Evolutionary conservation across 2,113 vertebrate genomes (phyloP).

Genomic region (Labeo rohita): DNA sequence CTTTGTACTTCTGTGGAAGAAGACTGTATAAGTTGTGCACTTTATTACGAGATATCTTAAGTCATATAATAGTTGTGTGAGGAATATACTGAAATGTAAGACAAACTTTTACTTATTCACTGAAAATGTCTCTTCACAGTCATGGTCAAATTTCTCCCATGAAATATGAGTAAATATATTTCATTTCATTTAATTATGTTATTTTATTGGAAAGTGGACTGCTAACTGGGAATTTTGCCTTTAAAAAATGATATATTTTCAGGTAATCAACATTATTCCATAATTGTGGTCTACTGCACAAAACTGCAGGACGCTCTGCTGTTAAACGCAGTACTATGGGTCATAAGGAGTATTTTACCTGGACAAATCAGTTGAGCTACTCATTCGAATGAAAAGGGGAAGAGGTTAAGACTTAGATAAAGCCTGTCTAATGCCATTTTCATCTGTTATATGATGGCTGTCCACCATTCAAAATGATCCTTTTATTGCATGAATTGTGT

Average conservation of each 20-base stretch:
- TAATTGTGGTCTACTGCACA: background rate
- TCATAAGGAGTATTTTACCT: constrained; percentile 1
- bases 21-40: background rate
- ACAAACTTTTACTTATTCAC: background rate
- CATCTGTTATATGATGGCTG: background rate
- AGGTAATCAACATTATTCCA: too few relatives aligned
- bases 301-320: background rate
- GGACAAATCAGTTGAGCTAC: background rate
- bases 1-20: background rate
- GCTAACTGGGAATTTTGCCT: background rate
- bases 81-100: background rate
- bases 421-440: background rate
- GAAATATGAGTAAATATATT: background rate
- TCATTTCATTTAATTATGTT: background rate
- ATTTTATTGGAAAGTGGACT: background rate
- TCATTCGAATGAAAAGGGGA: background rate
- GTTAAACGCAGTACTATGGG: background rate
- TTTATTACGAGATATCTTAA: background rate
- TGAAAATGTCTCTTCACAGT: background rate
- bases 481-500: background rate
- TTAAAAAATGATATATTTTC: background rate
- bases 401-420: background rate
- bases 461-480: background rate
- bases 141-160: background rate
- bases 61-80: background rate